These are phyloP conservation scores for Antedon mediterranea DNA, from an alignment of 53 echinoderm and acorn worm species.

Conservation along the genomic window DNA sequence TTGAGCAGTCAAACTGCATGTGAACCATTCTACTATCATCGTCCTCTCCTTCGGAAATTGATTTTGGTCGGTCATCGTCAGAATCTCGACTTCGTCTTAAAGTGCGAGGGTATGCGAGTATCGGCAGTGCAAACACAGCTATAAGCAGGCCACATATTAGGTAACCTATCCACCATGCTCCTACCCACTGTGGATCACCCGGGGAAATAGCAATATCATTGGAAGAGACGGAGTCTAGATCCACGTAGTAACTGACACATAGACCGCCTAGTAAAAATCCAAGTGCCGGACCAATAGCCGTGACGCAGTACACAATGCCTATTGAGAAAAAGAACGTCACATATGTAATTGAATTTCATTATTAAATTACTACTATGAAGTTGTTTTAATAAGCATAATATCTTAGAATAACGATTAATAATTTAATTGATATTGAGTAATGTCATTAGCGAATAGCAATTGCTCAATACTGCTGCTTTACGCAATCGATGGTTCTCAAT, in stretches of 20 bases:
- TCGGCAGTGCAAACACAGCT: background rate
- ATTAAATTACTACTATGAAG: background rate
- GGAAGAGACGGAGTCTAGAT: constrained; percentile 11
- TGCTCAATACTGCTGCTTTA: too few species aligned
- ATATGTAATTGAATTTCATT: background rate
- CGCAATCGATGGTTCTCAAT: too few species aligned
- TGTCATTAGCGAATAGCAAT: too few species aligned
- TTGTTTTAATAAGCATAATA: too few species aligned
- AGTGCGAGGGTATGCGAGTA: constrained; percentile 4
- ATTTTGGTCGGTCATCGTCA: background rate
- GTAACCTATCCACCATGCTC: constrained; percentile 43
- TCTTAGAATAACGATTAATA: too few species aligned
- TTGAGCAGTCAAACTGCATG: background rate
- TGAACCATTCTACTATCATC: background rate
- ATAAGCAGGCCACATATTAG: constrained; percentile 1
- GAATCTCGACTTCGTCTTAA: background rate
- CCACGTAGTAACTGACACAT: constrained; percentile 33
- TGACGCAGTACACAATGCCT: constrained; percentile 45
- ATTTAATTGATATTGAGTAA: too few species aligned
- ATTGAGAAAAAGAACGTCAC: background rate
- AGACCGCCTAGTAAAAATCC: constrained; percentile 29
- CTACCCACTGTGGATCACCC: constrained; percentile 29
- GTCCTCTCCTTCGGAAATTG: background rate
- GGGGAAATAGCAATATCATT: constrained; percentile 9
- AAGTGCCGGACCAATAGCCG: constrained; percentile 30